Conservation (phyloP, 2,888 invertebrate species). For the Zootermopsis nevadensis region DNA sequence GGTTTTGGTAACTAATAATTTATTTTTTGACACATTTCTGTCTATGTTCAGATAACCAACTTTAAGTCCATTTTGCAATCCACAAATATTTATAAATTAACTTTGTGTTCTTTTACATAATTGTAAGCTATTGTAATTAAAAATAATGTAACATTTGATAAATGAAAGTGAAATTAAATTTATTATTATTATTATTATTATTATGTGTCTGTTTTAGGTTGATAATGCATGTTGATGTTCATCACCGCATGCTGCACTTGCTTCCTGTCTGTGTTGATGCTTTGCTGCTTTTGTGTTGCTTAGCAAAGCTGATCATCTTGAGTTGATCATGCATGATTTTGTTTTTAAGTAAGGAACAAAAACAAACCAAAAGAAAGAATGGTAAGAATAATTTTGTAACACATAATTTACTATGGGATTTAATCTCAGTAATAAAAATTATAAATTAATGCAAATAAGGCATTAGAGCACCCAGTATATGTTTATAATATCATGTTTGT, state of each 20-base stretch:
- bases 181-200: background rate
- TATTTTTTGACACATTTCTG: too few species aligned
- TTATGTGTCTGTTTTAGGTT: conserved; percentile 45
- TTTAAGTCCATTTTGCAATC: too few species aligned
- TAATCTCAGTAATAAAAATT: background rate
- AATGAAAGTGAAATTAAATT: background rate
- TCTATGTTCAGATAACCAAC: too few species aligned
- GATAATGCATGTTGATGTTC: conserved; percentile 42
- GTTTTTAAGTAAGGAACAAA: conserved; percentile 19
- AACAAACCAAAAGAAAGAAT: background rate
- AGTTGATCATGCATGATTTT: conserved; percentile 34
- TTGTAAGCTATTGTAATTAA: too few species aligned
- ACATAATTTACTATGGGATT: background rate
- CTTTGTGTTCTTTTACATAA: too few species aligned
- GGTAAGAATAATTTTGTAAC: conserved; percentile 20
- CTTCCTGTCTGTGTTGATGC: conserved; percentile 46
- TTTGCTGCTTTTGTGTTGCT: conserved; percentile 45
- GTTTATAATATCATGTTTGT: too few species aligned
- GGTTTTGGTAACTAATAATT: too few species aligned
- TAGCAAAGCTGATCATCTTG: conserved; percentile 32
- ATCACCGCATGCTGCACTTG: conserved; percentile 47
- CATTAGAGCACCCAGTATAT: too few species aligned
- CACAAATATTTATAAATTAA: too few species aligned
- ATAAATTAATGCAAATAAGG: background rate
- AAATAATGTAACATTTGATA: too few species aligned